Evolutionary conservation across 2,888 invertebrate genomes (phyloP).

Genomic region (Rutpela maculata): DNA sequence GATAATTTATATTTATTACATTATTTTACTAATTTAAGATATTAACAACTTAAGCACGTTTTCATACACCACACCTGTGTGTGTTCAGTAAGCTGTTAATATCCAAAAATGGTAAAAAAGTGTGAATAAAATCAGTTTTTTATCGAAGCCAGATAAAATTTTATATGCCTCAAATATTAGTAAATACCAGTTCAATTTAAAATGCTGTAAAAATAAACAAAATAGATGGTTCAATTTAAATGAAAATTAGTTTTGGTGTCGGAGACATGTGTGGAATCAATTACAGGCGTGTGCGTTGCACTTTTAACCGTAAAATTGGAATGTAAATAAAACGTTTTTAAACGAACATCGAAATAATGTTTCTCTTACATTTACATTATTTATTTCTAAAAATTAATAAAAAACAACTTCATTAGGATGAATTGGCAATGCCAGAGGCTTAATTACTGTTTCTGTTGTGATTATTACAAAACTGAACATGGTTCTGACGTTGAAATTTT

Average conservation of each 20-base stretch:
- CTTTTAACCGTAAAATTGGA: not conserved
- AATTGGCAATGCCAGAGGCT: no score
- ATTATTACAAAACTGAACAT: no score
- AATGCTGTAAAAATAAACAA: conserved; percentile 18
- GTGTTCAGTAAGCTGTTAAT: not conserved
- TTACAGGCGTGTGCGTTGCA: not conserved
- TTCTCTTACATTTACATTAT: no score
- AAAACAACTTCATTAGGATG: no score
- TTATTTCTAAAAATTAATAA: no score
- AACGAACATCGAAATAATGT: not conserved
- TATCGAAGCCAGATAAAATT: conserved; percentile 11
- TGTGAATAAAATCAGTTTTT: not conserved
- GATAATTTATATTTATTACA: not conserved
- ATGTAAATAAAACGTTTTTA: not conserved
- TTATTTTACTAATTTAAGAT: not conserved
- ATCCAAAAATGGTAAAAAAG: not conserved
- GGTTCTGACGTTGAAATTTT: no score
- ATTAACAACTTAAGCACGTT: not conserved
- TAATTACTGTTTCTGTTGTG: no score
- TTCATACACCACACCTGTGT: not conserved
- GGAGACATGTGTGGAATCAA: not conserved
- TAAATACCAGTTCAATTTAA: conserved; percentile 22
- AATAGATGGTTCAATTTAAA: conserved; percentile 33
- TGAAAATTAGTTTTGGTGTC: conserved; percentile 28
- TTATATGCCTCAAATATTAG: not conserved